Evolutionary conservation across 2,797 vertebrate genomes (phyloP).

Genomic region (Alca torda): DNA sequence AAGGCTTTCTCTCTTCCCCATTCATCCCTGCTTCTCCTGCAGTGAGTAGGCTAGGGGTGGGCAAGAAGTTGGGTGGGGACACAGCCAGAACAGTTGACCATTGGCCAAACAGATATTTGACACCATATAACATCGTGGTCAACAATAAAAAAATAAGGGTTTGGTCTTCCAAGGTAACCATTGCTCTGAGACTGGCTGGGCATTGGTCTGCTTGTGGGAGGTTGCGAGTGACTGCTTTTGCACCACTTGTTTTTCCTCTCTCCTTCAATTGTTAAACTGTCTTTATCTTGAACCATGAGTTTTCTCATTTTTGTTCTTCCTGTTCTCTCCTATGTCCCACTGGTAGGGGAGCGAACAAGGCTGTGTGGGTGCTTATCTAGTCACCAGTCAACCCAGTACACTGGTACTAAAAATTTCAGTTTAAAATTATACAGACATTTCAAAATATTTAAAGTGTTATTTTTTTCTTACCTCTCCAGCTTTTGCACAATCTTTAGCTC

Average conservation of each 20-base stretch:
- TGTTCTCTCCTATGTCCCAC: neutral
- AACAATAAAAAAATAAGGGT: neutral
- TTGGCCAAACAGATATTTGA: neutral
- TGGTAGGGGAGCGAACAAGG: neutral
- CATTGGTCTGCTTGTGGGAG: neutral
- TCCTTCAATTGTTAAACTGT: neutral
- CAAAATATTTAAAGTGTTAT: neutral
- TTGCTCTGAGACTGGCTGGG: neutral
- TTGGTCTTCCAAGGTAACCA: neutral
- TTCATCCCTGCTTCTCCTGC: fast-evolving
- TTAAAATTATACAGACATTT: neutral
- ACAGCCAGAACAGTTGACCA: neutral
- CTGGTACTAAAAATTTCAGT: neutral
- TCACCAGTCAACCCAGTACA: neutral
- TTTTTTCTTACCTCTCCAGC: conserved; percentile 85
- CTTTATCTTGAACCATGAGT: neutral
- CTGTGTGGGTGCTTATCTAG: neutral
- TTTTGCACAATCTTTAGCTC: conserved; percentile 88
- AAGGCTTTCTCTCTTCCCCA: neutral
- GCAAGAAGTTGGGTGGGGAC: neutral
- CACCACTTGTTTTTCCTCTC: neutral
- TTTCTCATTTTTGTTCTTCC: neutral
- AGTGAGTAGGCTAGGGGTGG: neutral
- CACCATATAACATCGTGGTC: neutral
- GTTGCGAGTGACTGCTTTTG: neutral